Evolutionary conservation across 2,888 invertebrate species (phyloP).

Genomic region (Drosophila anomalipes): DNA sequence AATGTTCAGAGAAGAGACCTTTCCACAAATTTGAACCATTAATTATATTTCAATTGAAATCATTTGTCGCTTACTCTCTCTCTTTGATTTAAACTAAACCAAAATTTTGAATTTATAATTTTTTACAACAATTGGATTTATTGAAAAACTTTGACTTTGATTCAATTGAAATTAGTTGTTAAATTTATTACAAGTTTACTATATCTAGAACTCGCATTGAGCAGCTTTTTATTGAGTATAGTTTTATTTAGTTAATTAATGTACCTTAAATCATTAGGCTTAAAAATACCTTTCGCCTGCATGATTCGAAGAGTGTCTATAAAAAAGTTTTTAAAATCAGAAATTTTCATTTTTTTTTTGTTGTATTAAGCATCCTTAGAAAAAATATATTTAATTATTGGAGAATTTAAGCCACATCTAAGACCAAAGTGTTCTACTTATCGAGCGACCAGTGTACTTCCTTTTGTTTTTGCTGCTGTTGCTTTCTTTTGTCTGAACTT

Average conservation of each 20-base stretch:
- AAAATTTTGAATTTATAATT: background rate
- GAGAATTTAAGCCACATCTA: background rate
- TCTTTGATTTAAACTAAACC: too few relatives aligned
- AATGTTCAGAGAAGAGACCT: background rate
- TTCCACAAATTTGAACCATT: background rate
- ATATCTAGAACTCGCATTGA: too few relatives aligned
- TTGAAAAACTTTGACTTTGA: too few relatives aligned
- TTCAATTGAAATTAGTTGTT: too few relatives aligned
- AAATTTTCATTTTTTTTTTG: background rate
- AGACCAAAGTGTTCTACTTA: background rate
- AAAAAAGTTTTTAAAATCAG: background rate
- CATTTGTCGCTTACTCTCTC: background rate
- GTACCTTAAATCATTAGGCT: background rate
- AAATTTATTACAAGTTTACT: too few relatives aligned
- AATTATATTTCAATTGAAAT: background rate
- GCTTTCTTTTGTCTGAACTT: slow-evolving; percentile 61
- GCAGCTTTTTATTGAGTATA: too few relatives aligned
- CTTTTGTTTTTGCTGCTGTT: slow-evolving; percentile 32
- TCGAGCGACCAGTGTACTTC: slow-evolving; percentile 7
- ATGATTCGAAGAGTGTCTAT: background rate
- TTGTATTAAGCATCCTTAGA: background rate
- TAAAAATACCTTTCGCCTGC: background rate
- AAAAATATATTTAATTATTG: background rate
- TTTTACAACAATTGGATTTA: background rate
- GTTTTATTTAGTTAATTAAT: too few relatives aligned